Base-by-base conservation (phyloP, 2,797 vertebrate genomes). In the Aphelocoma californica region DNA sequence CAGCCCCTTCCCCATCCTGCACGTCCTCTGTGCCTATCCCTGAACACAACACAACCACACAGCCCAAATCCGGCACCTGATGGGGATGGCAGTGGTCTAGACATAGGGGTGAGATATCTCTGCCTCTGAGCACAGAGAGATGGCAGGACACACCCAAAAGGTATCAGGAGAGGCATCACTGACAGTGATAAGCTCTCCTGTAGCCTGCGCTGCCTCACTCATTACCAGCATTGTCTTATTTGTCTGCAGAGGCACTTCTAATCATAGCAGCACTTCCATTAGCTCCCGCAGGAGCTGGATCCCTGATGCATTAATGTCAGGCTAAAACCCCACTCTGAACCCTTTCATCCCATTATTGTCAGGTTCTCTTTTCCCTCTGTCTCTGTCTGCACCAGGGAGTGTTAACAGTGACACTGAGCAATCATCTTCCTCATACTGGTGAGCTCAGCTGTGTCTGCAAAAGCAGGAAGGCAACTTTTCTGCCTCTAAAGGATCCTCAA, bases 21-120 rank as follows among this genome's bases (percentile, higher is more conserved):
- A 2, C 0, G 9, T 31, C 20, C 53, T 58, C 21, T 2, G 1
- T 2, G 7, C 12, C 29, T 18, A 7, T 14, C 40, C 29, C 53
- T 12, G 61, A 24, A 9, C 2, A 26, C 40, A 12, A 11, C 7
- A 13, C 0, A 47, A 44, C 7, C 25, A 45, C 38, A 23, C 20
- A 25, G 57, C 53, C 44, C 24, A 34, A 42, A 25, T 0, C 0
- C 1, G 4, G 56, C 5, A 2, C 9, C 60, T 12, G 18, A 61
- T 9, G 32, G 32, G 18, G 40, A 19, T 32, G 34, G 56, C 48
- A 58, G 25, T 4, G 14, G 12, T 28, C 16, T 34, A 32, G 19
- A 32, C 13, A 3, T 2, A 21, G 18, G 29, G 17, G 20, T 7
- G 77, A 44, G 42, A 24, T 10, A 45, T 7, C 17, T 10, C 5